Evolutionary conservation across 2,797 vertebrate genomes (phyloP).

Genomic region (Somateria mollissima): DNA sequence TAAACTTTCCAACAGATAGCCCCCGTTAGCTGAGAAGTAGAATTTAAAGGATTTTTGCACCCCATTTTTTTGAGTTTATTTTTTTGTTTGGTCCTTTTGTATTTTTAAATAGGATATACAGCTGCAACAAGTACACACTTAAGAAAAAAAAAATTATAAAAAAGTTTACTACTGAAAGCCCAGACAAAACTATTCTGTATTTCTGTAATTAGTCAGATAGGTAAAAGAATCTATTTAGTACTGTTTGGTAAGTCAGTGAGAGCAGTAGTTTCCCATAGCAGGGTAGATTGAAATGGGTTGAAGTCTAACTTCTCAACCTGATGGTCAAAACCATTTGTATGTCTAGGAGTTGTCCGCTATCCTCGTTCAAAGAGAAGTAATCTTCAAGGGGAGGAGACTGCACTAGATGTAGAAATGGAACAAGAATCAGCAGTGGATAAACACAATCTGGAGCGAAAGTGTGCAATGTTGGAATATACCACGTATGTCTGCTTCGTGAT

Average conservation of each 20-base stretch:
- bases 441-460: slow-evolving; percentile 79
- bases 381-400: slow-evolving; percentile 36
- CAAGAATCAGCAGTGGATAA: slow-evolving; percentile 78
- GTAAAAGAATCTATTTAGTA: not conserved
- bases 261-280: not conserved
- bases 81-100: not conserved
- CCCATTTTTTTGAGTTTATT: not conserved
- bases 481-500: slow-evolving; percentile 68
- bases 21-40: not conserved
- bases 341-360: slow-evolving; percentile 84
- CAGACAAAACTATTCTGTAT: not conserved
- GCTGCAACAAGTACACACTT: not conserved
- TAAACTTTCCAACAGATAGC: not conserved
- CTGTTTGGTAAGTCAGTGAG: not conserved
- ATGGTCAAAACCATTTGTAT: not conserved
- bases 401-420: slow-evolving; percentile 73
- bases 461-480: slow-evolving; percentile 75
- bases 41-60: not conserved
- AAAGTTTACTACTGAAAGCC: not conserved
- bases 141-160: not conserved
- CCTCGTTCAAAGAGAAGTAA: slow-evolving; percentile 69
- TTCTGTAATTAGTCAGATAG: not conserved
- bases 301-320: not conserved
- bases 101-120: not conserved
- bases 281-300: not conserved